Base-by-base conservation (phyloP, 1,140 invertebrate species). In the Phthorimaea operculella region DNA sequence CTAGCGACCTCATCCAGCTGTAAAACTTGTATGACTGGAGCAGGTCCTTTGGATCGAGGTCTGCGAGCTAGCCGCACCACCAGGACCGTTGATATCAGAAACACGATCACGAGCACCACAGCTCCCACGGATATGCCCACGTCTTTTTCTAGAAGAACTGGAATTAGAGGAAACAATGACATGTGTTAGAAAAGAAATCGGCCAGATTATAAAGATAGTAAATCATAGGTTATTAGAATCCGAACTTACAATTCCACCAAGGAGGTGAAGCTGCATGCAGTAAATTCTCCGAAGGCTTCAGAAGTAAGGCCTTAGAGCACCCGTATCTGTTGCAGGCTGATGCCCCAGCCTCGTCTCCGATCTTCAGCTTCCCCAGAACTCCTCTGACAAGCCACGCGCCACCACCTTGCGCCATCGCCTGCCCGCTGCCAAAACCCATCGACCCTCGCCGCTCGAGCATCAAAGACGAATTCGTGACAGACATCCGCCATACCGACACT, bases 301-400 rank as follows among this genome's bases (percentile, higher is more conserved):
- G 56, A 6, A 84, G 51, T 33, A 82, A 50, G 0, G 78, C 70
- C 9, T 59, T 54, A 0, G 81, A 82, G 55, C 79, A 82, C 0
- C 81, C 81, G 21, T 81, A 84, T 65, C 76, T 58, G 48, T 84
- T 84, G 58, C 79, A 84, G 0, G 81, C 77, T 0, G 78, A 64
- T 0, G 79, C 78, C 0, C 74, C 81, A 0, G 76, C 78, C 51
- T 84, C 79, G 18, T 84, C 81, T 0, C 76, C 74, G 4, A 63
- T 58, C 18, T 66, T 60, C 1, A 84, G 59, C 12, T 33, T 61
- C 11, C 80, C 79, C 0, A 84, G 60, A 0, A 58, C 60, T 0
- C 72, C 79, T 17, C 74, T 59, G 3, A 83, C 74, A 0, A 75
- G 69, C 77, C 68, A 80, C 1, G 64, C 62, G 58, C 1, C 72